A percentile compares a stretch with the other conserved stretches of the same genome.
Evolutionary conservation across 1,140 invertebrate genomes (phyloP).

Genomic region (Caenorhabditis brenneri): DNA sequence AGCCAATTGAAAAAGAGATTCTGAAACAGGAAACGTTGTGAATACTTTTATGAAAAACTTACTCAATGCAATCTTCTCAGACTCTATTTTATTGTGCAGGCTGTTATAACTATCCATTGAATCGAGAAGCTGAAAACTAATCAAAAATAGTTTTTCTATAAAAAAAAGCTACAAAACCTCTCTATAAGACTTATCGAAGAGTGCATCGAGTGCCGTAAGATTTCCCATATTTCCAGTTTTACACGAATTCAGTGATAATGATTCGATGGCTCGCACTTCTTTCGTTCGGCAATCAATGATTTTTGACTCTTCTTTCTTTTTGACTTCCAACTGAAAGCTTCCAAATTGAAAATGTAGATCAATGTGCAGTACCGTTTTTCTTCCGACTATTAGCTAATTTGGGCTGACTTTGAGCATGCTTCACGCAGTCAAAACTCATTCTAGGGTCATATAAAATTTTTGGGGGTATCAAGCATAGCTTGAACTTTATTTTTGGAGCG

Average conservation of each 20-base stretch:
- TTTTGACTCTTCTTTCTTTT: slow-evolving; percentile 16
- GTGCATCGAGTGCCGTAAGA: not conserved
- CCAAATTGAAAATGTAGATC: too few relatives aligned
- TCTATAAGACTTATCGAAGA: slow-evolving; percentile 19
- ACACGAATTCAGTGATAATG: not conserved
- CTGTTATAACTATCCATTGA: slow-evolving; percentile 26
- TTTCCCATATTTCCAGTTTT: slow-evolving; percentile 34
- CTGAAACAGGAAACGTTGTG: not conserved
- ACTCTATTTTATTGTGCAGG: not conserved
- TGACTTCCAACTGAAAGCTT: not conserved
- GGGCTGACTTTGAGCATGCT: too few relatives aligned
- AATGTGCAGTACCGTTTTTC: too few relatives aligned
- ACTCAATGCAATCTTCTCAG: not conserved
- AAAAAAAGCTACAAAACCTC: too few relatives aligned
- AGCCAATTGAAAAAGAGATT: slow-evolving; percentile 20
- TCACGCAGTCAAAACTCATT: too few relatives aligned
- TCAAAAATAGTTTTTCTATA: too few relatives aligned
- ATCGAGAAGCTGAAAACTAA: slow-evolving; percentile 16
- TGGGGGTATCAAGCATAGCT: too few relatives aligned
- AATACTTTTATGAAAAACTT: not conserved
- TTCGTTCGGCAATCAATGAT: slow-evolving; percentile 17
- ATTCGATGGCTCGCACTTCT: not conserved
- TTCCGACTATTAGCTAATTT: too few relatives aligned
- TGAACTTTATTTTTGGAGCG: too few relatives aligned
- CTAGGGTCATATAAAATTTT: too few relatives aligned